Evolutionary conservation across 1,140 invertebrate genomes (phyloP), one percentile per base, ranked within the genome.

Genomic region (Pantala flavescens): DNA sequence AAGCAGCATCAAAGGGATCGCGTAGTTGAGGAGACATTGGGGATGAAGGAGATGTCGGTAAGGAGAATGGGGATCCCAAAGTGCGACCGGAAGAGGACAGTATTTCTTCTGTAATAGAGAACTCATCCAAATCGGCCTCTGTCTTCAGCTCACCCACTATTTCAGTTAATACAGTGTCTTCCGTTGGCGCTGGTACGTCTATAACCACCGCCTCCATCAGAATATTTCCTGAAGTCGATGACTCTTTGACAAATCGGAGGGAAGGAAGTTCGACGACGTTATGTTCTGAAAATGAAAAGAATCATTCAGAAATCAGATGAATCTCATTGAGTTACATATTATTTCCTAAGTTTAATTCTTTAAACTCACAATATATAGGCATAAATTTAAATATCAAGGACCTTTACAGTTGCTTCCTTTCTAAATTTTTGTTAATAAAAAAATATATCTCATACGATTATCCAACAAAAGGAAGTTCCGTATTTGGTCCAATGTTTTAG

Each of bases 191-290:
- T 0, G 91, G 89, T n/a, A 96, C 92, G 78, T 96, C 94, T 73
- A 96, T 95, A 5, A 96, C 90, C 21, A 95, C 91, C 0, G 93
- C 93, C 85, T 96, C 93, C 92, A 95, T 94, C 0, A 94, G 80
- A 7, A 95, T 83, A 81, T 94, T 93, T 21, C 93, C 92, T 1
- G 93, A 93, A 24, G 89, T 92, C 0, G 93, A 94, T 0, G 93
- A 92, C 84, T 96, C 93, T 82, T 95, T 94, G 0, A 92, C 89
- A 80, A 96, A 95, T 75, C 93, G 84, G 78, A 96, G 83, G 14
- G 93, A 93, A 21, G 94, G 94, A n/a, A 96, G 82, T 82, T 95
- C 93, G 0, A 95, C 89, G 5, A 95, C 87, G 81, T 93, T 93
- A 76, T 93, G 91, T 82, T 94, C 93, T 82, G 77, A 19, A 82